These are phyloP conservation scores for Colius striatus DNA, from an alignment of 2,113 vertebrate species.

Conservation along the genomic window DNA sequence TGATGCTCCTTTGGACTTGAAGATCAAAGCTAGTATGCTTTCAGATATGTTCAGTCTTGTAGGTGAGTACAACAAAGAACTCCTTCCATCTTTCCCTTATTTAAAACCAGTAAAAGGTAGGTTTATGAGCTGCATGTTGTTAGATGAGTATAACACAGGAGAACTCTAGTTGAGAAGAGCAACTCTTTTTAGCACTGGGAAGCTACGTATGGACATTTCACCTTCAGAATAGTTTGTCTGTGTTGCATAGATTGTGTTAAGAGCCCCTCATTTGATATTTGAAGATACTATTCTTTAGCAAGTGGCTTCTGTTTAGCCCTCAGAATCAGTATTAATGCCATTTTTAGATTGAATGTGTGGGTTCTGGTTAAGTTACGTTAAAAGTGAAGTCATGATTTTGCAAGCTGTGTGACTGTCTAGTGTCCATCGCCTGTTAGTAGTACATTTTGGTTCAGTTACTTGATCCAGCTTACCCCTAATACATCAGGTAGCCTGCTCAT, in stretches of 20 bases:
- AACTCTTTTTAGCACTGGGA: neutral
- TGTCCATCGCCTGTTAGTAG: neutral
- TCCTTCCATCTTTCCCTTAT: neutral
- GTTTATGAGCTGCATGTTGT: neutral
- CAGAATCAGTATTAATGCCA: neutral
- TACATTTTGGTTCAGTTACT: neutral
- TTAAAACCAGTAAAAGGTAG: neutral
- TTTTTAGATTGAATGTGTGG: neutral
- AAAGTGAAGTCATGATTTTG: neutral
- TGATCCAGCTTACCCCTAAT: neutral
- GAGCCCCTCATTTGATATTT: neutral
- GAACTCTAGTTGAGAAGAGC: neutral
- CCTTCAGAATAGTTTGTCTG: neutral
- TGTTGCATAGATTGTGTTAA: neutral
- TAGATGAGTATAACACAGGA: neutral
- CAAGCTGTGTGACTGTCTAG: neutral
- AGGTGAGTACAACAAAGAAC: constrained; percentile 83
- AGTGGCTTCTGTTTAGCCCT: neutral
- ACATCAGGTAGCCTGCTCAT: neutral
- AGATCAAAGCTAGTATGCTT: constrained; percentile 99
- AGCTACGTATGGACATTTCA: neutral
- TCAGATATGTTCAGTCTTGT: constrained; percentile 98
- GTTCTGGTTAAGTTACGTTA: neutral
- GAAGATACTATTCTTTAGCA: neutral
- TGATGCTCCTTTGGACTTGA: constrained; percentile 96